Percentiles rank a stretch among this genome's conserved stretches.
phyloP scores from a whole-genome alignment of 2,113 vertebrate species.

The Malaclemys terrapin region DNA sequence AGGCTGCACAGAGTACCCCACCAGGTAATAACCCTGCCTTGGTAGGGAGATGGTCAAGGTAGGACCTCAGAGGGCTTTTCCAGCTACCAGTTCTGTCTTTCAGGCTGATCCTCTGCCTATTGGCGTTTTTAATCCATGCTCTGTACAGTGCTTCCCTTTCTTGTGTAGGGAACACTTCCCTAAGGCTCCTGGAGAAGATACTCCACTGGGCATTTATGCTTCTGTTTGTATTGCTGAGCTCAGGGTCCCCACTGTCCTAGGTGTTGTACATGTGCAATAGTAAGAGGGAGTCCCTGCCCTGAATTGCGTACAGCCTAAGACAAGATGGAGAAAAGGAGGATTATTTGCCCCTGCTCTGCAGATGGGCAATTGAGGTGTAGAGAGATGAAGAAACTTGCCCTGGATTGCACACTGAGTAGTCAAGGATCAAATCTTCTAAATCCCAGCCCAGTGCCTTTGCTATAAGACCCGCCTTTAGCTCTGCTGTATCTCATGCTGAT shows the following conservation, averaged over 20 bases:
- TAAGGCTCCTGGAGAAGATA: neutral
- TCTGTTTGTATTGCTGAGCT: neutral
- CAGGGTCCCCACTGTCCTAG: neutral
- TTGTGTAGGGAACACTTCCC: neutral
- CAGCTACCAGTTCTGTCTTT: neutral
- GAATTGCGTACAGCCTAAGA: neutral
- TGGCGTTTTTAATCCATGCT: neutral
- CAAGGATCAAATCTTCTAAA: neutral
- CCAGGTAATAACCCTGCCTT: neutral
- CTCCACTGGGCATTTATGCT: neutral
- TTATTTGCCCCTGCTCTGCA: neutral
- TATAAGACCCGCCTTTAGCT: neutral
- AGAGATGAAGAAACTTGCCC: neutral
- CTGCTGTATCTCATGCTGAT: neutral
- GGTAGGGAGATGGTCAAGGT: neutral
- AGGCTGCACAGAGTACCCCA: neutral
- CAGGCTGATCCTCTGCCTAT: neutral
- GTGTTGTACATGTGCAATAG: neutral
- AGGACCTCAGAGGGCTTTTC: neutral
- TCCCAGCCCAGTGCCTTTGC: neutral
- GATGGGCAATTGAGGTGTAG: neutral
- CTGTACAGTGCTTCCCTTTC: neutral
- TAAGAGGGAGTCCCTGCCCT: neutral
- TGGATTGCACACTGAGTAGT: neutral
- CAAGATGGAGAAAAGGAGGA: no score